These are phyloP conservation scores for Camelus dromedarius DNA, from an alignment of 2,113 vertebrate species.

Conservation along the genomic window DNA sequence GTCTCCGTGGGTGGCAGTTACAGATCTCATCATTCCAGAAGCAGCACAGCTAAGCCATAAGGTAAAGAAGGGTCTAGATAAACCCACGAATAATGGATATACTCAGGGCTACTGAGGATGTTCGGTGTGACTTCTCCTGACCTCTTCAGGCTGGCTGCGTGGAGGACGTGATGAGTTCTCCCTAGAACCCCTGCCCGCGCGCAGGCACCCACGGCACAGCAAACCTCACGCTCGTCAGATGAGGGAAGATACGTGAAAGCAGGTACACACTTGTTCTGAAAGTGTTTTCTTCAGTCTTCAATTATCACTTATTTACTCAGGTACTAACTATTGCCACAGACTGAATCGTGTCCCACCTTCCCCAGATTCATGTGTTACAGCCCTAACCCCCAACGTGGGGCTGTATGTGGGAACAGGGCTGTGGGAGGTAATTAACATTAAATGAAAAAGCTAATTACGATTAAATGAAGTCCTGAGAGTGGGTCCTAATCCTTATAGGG, in stretches of 20 bases:
- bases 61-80: not conserved
- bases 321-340: not conserved
- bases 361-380: not conserved
- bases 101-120: not conserved
- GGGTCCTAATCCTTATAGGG: not conserved
- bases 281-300: not conserved
- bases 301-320: not conserved
- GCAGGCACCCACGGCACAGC: not conserved
- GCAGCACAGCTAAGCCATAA: not conserved
- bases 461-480: not conserved
- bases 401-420: not conserved
- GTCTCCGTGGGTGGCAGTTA: conserved; percentile 11
- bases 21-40: conserved; percentile 17
- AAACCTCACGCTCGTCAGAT: not conserved
- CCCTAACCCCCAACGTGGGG: not conserved
- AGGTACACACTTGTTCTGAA: not conserved
- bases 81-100: not conserved
- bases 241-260: not conserved
- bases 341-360: not conserved
- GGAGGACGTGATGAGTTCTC: not conserved
- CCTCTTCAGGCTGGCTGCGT: not conserved
- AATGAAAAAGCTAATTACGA: not conserved
- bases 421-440: not conserved
- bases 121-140: not conserved
- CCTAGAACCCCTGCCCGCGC: not conserved